Evolutionary conservation across 1,140 invertebrate species (phyloP).

Genomic region (Dufourea novaeangliae): DNA sequence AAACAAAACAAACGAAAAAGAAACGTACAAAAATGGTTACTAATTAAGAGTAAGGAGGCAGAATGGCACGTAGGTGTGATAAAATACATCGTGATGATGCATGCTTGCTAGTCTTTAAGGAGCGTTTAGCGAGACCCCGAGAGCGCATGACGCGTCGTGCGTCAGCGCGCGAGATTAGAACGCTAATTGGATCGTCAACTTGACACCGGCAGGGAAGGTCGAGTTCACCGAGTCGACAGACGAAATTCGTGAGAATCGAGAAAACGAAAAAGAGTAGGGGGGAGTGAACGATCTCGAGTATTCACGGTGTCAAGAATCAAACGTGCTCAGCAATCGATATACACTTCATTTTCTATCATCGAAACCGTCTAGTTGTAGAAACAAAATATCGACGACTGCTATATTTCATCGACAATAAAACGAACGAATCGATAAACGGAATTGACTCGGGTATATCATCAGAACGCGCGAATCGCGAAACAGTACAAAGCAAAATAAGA

Average conservation of each 20-base stretch:
- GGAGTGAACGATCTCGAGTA: not conserved
- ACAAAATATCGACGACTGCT: too few species aligned
- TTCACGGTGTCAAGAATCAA: not conserved
- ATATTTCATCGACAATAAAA: too few species aligned
- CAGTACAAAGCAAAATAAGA: too few species aligned
- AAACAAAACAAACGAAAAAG: too few species aligned
- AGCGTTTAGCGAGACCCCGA: constrained; percentile 37
- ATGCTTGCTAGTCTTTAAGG: constrained; percentile 62
- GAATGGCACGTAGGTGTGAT: constrained; percentile 56
- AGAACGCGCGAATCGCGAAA: too few species aligned
- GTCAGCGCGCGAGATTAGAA: constrained; percentile 39
- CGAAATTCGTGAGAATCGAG: not conserved
- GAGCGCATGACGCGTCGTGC: constrained; percentile 1
- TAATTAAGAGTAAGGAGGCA: constrained; percentile 55
- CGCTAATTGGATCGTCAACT: constrained; percentile 26
- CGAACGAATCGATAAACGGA: too few species aligned
- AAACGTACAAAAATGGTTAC: constrained; percentile 60
- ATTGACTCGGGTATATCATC: too few species aligned
- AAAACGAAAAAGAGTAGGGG: not conserved
- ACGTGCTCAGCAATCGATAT: not conserved
- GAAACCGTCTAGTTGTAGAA: not conserved
- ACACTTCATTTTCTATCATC: not conserved
- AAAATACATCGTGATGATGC: constrained; percentile 59
- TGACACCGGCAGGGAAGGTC: not conserved
- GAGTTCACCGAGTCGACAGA: not conserved